Percentiles rank a stretch among this genome's conserved stretches.
phyloP scores from a whole-genome alignment of 2,888 invertebrate genomes.

The Mimumesa dahlbomi region DNA sequence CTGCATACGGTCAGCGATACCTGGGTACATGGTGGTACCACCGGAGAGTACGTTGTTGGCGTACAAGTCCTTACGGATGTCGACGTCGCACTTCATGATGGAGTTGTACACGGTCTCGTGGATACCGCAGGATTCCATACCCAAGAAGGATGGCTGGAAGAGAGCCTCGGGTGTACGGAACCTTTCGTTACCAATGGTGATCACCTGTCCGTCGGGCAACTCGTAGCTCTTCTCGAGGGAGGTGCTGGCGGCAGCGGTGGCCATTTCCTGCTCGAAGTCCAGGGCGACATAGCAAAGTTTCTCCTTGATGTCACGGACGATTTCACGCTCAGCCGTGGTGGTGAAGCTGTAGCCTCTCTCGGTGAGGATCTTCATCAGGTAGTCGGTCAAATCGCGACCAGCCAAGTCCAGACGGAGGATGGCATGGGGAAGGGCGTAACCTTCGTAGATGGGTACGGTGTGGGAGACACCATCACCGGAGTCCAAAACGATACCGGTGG shows the following conservation, averaged over 20 bases:
- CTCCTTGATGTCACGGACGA: conserved; percentile 96
- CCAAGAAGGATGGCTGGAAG: conserved; percentile 95
- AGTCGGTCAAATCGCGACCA: conserved; percentile 97
- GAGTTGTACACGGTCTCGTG: conserved; percentile 96
- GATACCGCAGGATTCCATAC: conserved; percentile 94
- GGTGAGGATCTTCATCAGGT: conserved; percentile 98
- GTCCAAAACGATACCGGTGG: conserved; percentile 95
- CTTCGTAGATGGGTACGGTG: conserved; percentile 96
- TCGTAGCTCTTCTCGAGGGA: conserved; percentile 96
- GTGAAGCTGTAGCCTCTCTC: conserved; percentile 97
- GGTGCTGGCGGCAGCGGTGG: conserved; percentile 93
- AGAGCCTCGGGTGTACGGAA: conserved; percentile 94
- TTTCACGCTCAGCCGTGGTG: conserved; percentile 97
- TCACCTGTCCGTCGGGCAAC: conserved; percentile 92
- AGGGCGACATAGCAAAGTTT: conserved; percentile 95
- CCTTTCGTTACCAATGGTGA: conserved; percentile 93
- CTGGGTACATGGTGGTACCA: conserved; percentile 97
- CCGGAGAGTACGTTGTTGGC: conserved; percentile 95
- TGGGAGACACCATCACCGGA: conserved; percentile 96
- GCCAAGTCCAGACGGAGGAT: conserved; percentile 98
- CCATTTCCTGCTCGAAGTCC: conserved; percentile 98
- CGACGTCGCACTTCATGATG: conserved; percentile 97
- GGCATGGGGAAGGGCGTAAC: conserved; percentile 94
- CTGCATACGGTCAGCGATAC: conserved; percentile 98
- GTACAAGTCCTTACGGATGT: conserved; percentile 95